phyloP scores from a whole-genome alignment of 2,797 vertebrate genomes.

The Diplodus puntazzo region DNA sequence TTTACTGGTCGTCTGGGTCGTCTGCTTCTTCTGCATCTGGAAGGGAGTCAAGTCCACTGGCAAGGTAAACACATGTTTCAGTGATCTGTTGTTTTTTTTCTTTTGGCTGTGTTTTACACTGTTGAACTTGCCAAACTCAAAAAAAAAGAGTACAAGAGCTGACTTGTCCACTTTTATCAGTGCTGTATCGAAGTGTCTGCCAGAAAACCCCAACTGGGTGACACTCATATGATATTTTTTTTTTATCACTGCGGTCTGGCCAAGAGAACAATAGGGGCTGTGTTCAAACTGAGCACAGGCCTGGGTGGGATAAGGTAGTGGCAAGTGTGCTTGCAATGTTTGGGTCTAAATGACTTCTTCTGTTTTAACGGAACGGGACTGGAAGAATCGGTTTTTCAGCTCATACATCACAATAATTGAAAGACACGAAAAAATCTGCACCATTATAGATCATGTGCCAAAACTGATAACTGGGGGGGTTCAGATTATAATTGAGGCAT shows the following conservation, averaged over 20 bases:
- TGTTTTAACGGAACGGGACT: not conserved
- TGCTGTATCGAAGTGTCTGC: not conserved
- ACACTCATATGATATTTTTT: conserved; percentile 44
- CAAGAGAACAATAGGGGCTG: conserved; percentile 20
- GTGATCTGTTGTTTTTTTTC: not conserved
- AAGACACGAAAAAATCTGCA: not conserved
- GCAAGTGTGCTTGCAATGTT: not conserved
- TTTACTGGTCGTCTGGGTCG: conserved; percentile 95
- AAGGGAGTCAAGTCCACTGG: conserved; percentile 98
- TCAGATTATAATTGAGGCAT: not conserved
- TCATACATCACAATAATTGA: not conserved
- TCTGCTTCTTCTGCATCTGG: conserved; percentile 99
- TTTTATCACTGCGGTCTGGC: not conserved
- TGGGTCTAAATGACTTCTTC: not conserved
- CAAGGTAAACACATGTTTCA: conserved; percentile 86
- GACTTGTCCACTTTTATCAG: not conserved
- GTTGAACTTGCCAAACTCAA: not conserved
- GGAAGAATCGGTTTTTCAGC: not conserved
- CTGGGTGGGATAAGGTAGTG: not conserved
- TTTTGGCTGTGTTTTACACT: not conserved
- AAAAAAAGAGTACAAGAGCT: not conserved
- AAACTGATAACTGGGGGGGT: not conserved
- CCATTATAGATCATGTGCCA: not conserved
- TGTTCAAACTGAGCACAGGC: conserved; percentile 15
- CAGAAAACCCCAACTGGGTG: conserved; percentile 9